Conservation (phyloP, 2,888 invertebrate genomes). For the Sphaerophoria taeniata region DNA sequence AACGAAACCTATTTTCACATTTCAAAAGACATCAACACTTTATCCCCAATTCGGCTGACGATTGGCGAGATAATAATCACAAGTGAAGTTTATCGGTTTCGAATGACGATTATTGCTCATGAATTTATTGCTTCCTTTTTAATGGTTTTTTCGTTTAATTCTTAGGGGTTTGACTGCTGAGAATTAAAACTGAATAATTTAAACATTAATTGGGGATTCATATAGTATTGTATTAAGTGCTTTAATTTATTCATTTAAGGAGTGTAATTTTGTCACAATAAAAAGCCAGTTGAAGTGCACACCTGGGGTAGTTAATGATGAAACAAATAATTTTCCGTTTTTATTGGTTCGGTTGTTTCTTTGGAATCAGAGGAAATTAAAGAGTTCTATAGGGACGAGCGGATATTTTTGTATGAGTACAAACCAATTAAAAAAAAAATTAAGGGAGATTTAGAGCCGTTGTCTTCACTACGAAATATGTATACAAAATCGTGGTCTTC, state of each 20-base stretch:
- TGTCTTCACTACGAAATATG: too few relatives aligned
- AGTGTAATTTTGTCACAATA: not conserved
- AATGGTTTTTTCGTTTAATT: constrained; percentile 5
- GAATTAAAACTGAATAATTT: constrained; percentile 2
- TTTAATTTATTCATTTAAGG: not conserved
- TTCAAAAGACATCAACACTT: constrained; percentile 27
- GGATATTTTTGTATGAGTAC: too few relatives aligned
- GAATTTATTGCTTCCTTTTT: constrained; percentile 67
- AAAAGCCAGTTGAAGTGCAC: constrained; percentile 42
- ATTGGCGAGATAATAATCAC: constrained; percentile 46
- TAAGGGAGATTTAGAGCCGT: too few relatives aligned
- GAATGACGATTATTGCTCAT: constrained; percentile 47
- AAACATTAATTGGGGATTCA: constrained; percentile 23
- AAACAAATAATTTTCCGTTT: too few relatives aligned
- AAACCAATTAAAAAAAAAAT: too few relatives aligned
- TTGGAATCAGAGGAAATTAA: too few relatives aligned
- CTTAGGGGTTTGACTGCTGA: not conserved
- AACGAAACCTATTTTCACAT: constrained; percentile 32
- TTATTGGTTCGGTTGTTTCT: too few relatives aligned
- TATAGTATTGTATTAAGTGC: not conserved
- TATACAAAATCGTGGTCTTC: too few relatives aligned
- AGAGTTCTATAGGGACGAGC: too few relatives aligned
- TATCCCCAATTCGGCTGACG: not conserved
- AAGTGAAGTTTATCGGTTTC: constrained; percentile 57
- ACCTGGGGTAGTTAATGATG: constrained; percentile 29